Evolutionary conservation across 2,113 vertebrate species (phyloP).

Genomic region (Orthonyx spaldingii): DNA sequence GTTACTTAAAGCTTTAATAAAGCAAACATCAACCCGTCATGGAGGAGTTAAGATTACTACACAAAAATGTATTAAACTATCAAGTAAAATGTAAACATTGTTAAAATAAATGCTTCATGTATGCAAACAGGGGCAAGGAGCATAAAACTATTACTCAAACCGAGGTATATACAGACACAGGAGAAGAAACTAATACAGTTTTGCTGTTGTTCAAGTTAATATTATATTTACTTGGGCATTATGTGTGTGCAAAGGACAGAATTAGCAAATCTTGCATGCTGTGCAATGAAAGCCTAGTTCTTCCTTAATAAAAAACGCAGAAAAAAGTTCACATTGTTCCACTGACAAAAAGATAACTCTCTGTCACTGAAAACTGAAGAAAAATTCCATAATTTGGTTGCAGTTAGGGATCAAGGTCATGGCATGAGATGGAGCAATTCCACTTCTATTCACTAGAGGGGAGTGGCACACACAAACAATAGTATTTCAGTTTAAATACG

Average conservation of each 20-base stretch:
- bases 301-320: not conserved
- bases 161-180: not conserved
- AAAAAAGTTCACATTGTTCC: not conserved
- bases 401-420: not conserved
- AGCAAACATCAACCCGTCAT: not conserved
- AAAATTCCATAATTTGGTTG: not conserved
- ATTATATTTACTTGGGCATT: not conserved
- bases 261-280: not conserved
- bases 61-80: not conserved
- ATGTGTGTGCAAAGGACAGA: not conserved
- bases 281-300: not conserved
- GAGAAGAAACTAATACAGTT: not conserved
- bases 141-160: not conserved
- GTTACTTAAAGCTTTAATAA: not conserved
- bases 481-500: not conserved
- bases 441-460: constrained; percentile 44
- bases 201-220: not conserved
- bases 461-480: not conserved
- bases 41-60: not conserved
- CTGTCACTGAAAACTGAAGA: not conserved
- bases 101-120: not conserved
- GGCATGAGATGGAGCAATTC: not conserved
- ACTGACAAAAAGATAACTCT: not conserved
- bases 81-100: not conserved
- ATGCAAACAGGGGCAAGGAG: not conserved